Base-by-base conservation (phyloP, 64 coral and sea anemone genomes). In the Hydrozoanthus tunicans region DNA sequence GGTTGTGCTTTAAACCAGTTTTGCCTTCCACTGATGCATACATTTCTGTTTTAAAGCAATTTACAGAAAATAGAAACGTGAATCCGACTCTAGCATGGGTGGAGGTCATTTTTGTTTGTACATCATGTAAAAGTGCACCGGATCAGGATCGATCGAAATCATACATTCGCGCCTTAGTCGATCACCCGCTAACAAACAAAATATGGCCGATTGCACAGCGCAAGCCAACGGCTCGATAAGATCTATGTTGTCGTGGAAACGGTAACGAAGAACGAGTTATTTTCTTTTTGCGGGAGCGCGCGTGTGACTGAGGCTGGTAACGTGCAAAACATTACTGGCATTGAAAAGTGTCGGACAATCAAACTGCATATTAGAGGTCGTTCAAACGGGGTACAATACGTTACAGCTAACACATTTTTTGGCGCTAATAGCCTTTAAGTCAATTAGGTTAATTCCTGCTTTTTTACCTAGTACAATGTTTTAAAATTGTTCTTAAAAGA, bases 81-180 rank as follows among this genome's bases (percentile, higher is more conserved):
- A 80, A 62, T 79, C 82, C 32, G 55, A n/a, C 43, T 72, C 43
- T 27, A 64, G 12, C 64, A 89, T 93, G 51, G 56, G 64, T 81
- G 51, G 10, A 25, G 53, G 92, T 2, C 59, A 51, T 66, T 89
- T 93, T 61, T 53, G 13, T 58, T 20, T 80, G 58, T 83, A 74
- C 64, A 92, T 77, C 24, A 74, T 84, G 91, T 78, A 92, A 91
- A 82, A n/a, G 77, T 51, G 80, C 5, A 92, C 80, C 6, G 71
- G 81, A 63, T 93, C 60, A 88, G 73, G 56, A 53, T 92, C 73
- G 17, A 23, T 4, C 51, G 64, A 17, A 10, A 73, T 62, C 32
- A 43, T 43, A 43, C 32, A 43, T 43, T 43, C 32, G 32, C 32
- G 2, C 0, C 32, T 43, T 43, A 43, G 32, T 43, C 2, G 32